A percentile compares a stretch with the other conserved stretches of the same genome.
These are phyloP conservation scores for Melanotaenia pygmaea DNA, from an alignment of 2,797 vertebrate genomes.

Conservation along the genomic window DNA sequence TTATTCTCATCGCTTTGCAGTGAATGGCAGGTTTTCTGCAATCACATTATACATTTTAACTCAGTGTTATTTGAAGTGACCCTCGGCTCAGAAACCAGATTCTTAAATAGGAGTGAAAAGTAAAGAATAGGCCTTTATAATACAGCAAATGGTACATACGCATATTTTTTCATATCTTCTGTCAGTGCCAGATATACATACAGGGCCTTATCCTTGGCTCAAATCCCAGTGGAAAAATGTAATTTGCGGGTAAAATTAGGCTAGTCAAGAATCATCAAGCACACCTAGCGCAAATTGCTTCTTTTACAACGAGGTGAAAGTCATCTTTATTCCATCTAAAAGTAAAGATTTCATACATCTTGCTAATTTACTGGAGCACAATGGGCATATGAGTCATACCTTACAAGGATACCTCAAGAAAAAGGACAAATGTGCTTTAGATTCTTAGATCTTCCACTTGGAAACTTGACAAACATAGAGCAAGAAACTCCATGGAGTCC, in stretches of 20 bases:
- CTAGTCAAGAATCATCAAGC: neutral
- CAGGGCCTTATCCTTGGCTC: neutral
- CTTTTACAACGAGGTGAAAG: neutral
- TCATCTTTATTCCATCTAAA: neutral
- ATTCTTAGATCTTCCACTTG: neutral
- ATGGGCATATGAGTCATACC: neutral
- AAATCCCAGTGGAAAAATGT: neutral
- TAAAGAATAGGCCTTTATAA: constrained; percentile 9
- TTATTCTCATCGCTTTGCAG: constrained; percentile 10
- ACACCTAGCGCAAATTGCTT: neutral
- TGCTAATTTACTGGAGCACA: neutral
- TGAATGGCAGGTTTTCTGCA: constrained; percentile 42
- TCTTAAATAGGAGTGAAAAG: neutral
- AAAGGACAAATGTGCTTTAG: neutral
- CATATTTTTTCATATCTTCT: neutral
- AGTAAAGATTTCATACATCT: neutral
- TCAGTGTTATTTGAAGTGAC: constrained; percentile 34
- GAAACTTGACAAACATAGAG: neutral
- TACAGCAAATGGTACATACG: neutral
- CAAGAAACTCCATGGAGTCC: neutral
- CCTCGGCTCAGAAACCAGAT: constrained; percentile 10
- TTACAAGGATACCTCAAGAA: neutral
- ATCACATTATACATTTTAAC: constrained; percentile 19
- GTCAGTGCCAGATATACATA: neutral
- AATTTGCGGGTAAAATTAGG: neutral